phyloP scores from a whole-genome alignment of 2,113 vertebrate genomes.

The Rhodinocichla rosea region DNA sequence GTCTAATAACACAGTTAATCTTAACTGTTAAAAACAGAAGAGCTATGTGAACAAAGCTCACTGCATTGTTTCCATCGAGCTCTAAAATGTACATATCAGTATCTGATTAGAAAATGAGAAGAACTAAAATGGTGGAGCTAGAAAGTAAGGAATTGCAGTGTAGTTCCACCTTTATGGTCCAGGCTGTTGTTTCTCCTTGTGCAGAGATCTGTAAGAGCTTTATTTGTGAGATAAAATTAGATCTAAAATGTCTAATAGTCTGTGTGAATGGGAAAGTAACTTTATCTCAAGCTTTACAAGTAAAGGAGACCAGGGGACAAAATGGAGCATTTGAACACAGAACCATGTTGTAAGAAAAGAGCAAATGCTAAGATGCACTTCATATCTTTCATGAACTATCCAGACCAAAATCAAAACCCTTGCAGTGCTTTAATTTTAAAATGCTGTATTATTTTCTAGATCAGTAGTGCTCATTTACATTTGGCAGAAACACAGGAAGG shows the following conservation, averaged over 20 bases:
- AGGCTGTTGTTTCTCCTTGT: not conserved
- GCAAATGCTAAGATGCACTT: not conserved
- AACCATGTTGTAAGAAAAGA: not conserved
- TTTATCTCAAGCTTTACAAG: not conserved
- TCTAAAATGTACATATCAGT: not conserved
- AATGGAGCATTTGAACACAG: not conserved
- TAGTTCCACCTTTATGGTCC: not conserved
- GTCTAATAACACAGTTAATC: not conserved
- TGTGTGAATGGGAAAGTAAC: not conserved
- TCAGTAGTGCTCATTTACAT: not conserved
- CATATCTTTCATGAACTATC: not conserved
- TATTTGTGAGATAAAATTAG: not conserved
- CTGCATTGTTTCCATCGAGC: not conserved
- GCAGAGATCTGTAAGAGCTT: not conserved
- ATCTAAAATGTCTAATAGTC: not conserved
- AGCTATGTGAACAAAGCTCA: not conserved
- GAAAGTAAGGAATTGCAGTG: not conserved
- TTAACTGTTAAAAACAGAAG: not conserved
- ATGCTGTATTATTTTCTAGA: not conserved
- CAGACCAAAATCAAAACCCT: not conserved
- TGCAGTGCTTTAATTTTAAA: not conserved
- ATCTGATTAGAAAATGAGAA: not conserved
- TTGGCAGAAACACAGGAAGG: not conserved
- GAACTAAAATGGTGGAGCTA: not conserved
- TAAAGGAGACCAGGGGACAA: not conserved